A percentile compares a stretch with the other conserved stretches of the same genome.
phyloP scores from a whole-genome alignment of 2,113 vertebrate genomes.

The Rynchops niger region DNA sequence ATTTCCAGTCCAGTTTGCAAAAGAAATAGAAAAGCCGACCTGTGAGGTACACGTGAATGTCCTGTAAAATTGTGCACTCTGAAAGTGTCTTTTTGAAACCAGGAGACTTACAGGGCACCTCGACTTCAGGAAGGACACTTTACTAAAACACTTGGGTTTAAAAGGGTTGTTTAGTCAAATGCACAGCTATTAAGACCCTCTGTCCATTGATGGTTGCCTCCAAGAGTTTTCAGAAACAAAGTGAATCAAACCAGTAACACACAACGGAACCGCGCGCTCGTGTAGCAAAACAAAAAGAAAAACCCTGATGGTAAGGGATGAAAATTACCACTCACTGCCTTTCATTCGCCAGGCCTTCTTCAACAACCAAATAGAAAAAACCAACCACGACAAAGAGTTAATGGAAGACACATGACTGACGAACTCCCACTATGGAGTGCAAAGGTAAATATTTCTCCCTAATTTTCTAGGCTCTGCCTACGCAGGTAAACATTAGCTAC shows the following conservation, averaged over 20 bases:
- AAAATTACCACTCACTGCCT: background rate
- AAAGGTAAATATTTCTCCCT: background rate
- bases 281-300: background rate
- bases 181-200: background rate
- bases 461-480: background rate
- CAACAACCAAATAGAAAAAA: background rate
- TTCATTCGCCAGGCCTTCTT: background rate
- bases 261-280: background rate
- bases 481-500: background rate
- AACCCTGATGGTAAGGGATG: background rate
- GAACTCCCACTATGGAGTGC: background rate
- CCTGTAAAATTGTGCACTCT: background rate
- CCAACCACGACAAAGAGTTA: background rate
- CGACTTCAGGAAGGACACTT: background rate
- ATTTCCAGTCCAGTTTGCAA: background rate
- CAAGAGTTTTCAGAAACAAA: background rate
- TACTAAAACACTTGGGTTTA: background rate
- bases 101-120: background rate
- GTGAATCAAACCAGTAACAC: background rate
- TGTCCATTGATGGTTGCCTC: accelerated
- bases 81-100: background rate
- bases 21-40: background rate
- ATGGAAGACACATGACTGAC: background rate
- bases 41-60: background rate
- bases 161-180: background rate